phyloP scores from a whole-genome alignment of 2,797 vertebrate species.

The Anguilla pacifica region DNA sequence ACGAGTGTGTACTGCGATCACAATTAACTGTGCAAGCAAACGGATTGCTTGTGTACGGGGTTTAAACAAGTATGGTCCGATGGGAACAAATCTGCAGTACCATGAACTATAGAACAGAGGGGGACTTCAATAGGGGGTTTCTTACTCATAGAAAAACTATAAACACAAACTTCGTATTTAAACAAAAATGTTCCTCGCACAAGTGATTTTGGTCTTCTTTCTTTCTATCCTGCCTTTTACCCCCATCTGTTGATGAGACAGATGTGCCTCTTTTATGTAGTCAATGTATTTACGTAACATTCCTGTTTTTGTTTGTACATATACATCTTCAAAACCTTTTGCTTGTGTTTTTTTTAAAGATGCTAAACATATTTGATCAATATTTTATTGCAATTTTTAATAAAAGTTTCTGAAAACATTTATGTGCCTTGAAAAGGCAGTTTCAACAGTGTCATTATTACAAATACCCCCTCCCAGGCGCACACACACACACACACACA shows the following conservation, averaged over 20 bases:
- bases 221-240: conserved; percentile 2
- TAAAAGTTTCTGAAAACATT: conserved; percentile 61
- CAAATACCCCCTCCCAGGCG: neutral
- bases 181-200: neutral
- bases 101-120: neutral
- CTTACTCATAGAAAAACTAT: conserved; percentile 4
- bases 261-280: neutral
- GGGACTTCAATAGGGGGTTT: conserved; percentile 4
- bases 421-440: neutral
- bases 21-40: neutral
- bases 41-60: neutral
- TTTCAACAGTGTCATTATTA: neutral
- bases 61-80: neutral
- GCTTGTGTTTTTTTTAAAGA: conserved; percentile 62
- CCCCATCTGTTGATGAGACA: neutral
- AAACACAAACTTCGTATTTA: neutral
- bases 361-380: conserved; percentile 53
- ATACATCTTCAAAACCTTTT: conserved; percentile 66
- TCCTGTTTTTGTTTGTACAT: conserved; percentile 68
- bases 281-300: conserved; percentile 11
- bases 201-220: neutral
- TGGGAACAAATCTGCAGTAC: neutral
- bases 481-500: neutral
- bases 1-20: neutral
- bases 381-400: conserved; percentile 72